Evolutionary conservation across 2,888 invertebrate species (phyloP).

Genomic region (Calliopum simillimum): DNA sequence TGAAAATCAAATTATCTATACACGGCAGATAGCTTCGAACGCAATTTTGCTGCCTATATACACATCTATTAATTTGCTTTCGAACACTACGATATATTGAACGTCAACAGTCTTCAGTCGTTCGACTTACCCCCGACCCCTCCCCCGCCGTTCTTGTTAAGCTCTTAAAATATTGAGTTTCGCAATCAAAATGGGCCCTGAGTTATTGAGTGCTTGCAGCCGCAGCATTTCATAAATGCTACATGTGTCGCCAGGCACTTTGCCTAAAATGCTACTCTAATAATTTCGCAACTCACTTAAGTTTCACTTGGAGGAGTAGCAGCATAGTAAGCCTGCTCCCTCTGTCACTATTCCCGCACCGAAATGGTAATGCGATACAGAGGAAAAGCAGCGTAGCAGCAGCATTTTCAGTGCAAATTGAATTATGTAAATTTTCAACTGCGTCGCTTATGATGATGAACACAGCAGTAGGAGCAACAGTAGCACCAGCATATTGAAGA

Average conservation of each 20-base stretch:
- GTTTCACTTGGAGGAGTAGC: slow-evolving; percentile 10
- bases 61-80: no score
- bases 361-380: no score
- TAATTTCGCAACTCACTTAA: slow-evolving; percentile 19
- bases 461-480: not conserved
- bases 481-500: not conserved
- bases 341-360: no score
- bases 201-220: slow-evolving; percentile 12
- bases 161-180: no score
- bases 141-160: not conserved
- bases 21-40: no score
- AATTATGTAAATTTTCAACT: slow-evolving; percentile 25
- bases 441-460: slow-evolving; percentile 7
- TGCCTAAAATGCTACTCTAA: slow-evolving; percentile 23
- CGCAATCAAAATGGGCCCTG: no score
- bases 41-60: no score
- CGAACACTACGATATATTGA: no score
- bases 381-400: not conserved
- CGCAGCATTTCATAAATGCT: not conserved
- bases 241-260: slow-evolving; percentile 8
- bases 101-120: no score
- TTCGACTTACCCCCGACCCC: not conserved
- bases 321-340: no score
- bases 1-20: no score
- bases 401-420: slow-evolving; percentile 3